Conservation (phyloP, 2,113 vertebrate species). For the chimpanzee (Pan troglodytes) region NHGRI_mPanTro3-v2.1_pri NC_072403.2:155940501-155941000, state of each 20-base stretch:
- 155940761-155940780: not conserved
- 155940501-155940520: not conserved
- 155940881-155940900: not conserved
- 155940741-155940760: not conserved
- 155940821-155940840: not conserved
- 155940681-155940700: not conserved
- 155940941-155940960: not conserved
- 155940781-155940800: not conserved
- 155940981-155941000: not conserved
- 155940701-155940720: not conserved
- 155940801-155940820: not conserved
- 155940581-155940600: not conserved
- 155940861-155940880: not conserved
- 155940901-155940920: not conserved
- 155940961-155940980: not conserved
- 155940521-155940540: not conserved
- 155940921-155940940: not conserved
- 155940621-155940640: not conserved
- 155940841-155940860: not conserved
- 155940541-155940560: not conserved
- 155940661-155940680: not conserved
- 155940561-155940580: not conserved
- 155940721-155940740: not conserved
- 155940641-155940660: not conserved
- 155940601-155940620: not conserved